These are phyloP conservation scores for Proterorhinus semilunaris DNA, from an alignment of 2,113 vertebrate species.

Conservation along the genomic window DNA sequence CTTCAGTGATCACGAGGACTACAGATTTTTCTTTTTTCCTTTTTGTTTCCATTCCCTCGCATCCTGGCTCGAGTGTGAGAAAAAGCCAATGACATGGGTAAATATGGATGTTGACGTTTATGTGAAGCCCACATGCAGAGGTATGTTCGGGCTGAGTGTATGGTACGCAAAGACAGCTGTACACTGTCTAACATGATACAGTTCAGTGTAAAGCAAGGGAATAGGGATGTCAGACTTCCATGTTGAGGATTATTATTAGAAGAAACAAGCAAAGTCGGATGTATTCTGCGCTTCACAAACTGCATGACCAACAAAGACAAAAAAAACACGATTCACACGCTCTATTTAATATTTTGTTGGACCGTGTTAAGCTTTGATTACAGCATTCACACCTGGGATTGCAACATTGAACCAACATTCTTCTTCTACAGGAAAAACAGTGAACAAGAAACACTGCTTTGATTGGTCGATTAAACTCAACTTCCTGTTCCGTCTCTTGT, in stretches of 20 bases:
- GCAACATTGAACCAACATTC: too few relatives aligned
- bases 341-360: too few relatives aligned
- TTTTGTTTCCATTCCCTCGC: slow-evolving; percentile 18
- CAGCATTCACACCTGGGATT: too few relatives aligned
- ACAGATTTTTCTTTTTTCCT: not conserved
- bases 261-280: too few relatives aligned
- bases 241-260: not conserved
- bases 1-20: slow-evolving; percentile 26
- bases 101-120: slow-evolving; percentile 9
- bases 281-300: too few relatives aligned
- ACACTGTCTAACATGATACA: not conserved
- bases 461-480: too few relatives aligned
- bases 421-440: too few relatives aligned
- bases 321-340: too few relatives aligned
- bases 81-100: slow-evolving; percentile 3
- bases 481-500: too few relatives aligned
- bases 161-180: not conserved
- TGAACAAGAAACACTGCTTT: too few relatives aligned
- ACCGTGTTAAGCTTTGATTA: too few relatives aligned
- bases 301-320: too few relatives aligned
- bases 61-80: not conserved
- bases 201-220: not conserved
- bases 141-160: not conserved
- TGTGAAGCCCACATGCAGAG: not conserved
- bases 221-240: not conserved